Evolutionary conservation across 2,888 invertebrate genomes (phyloP).

Genomic region (Synergus laeviventris): DNA sequence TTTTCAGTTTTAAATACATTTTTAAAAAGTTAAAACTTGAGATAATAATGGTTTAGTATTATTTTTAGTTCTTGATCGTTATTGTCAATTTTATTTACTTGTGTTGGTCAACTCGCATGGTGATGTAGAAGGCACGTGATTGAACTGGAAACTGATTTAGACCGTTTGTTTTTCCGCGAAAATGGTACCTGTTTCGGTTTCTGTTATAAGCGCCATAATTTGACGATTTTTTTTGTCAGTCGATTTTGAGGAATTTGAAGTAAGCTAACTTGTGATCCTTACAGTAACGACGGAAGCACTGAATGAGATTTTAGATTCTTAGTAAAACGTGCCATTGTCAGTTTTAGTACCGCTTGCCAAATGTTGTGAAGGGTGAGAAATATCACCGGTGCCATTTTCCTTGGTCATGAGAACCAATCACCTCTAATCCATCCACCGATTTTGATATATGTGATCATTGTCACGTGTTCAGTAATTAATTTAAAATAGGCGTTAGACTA

Average conservation of each 20-base stretch:
- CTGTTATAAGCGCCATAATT: conserved; percentile 13
- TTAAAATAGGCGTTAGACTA: not conserved
- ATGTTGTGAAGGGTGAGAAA: conserved; percentile 45
- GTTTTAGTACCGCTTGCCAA: conserved; percentile 49
- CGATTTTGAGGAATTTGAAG: conserved; percentile 5
- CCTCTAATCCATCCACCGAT: not conserved
- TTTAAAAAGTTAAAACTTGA: not conserved
- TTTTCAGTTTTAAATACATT: not conserved
- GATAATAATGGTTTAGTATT: not conserved
- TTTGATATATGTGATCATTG: not conserved
- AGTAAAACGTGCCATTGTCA: conserved; percentile 53
- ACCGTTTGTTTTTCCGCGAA: not conserved
- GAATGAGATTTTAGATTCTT: conserved; percentile 50
- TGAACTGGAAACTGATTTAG: not conserved
- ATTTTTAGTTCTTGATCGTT: not conserved
- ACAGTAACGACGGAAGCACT: conserved; percentile 56
- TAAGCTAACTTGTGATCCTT: conserved; percentile 42
- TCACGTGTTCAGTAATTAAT: not conserved
- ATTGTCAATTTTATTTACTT: not conserved
- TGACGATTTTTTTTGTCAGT: not conserved
- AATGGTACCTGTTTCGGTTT: conserved; percentile 18
- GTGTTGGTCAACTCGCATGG: not conserved
- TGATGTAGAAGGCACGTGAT: not conserved
- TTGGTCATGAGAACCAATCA: not conserved
- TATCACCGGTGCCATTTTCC: conserved; percentile 34